Evolutionary conservation across 1,140 invertebrate species (phyloP), one percentile per base, ranked within the genome.

Genomic region (Aphelinus certus): DNA sequence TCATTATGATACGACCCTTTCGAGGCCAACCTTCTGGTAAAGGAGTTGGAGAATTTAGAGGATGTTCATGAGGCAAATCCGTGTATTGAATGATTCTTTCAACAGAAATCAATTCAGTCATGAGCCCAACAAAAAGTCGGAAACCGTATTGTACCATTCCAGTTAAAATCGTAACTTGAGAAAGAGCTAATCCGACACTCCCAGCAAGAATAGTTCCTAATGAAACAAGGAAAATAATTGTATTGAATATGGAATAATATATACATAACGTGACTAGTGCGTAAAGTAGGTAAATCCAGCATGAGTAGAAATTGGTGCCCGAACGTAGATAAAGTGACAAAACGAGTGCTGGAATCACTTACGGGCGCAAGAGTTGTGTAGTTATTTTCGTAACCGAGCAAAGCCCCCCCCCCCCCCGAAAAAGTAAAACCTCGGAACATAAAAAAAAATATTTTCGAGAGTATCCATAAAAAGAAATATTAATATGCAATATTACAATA

Each of bases 131-230:
- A 9, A 92, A 92, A 81, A 96, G 94, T 68, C 93, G 88, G 72
- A 97, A 92, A 3, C 94, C 94, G 90, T 93, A 95, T 87, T 96
- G 95, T 66, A 97, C 90, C 89, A 94, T 92, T 1, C 94, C 94
- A 3, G 93, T 93, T 60, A 97, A 82, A 1, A 92, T 91, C 79
- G 97, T 89, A 1, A 93, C 91, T 82, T 96, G 96, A 0, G 95
- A 94, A 71, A 98, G 93, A 0, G 94, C 94, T 26, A 98, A 84
- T 6, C 96, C 96, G 43, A 96, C 94, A 60, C 90, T 87, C 7
- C 91, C 92, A 3, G 91, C 89, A 62, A 83, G 80, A 4, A 80
- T 81, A 5, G 82, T 64, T 48, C 76, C 88, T 26, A 26, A 26
- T 26, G 26, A 26, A 26, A 26, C 26, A 26, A 26, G 26, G 26